A percentile compares a stretch with the other conserved stretches of the same genome.
These are phyloP conservation scores for Ageneiosus marmoratus DNA, from an alignment of 2,113 vertebrate genomes.

Conservation along the genomic window DNA sequence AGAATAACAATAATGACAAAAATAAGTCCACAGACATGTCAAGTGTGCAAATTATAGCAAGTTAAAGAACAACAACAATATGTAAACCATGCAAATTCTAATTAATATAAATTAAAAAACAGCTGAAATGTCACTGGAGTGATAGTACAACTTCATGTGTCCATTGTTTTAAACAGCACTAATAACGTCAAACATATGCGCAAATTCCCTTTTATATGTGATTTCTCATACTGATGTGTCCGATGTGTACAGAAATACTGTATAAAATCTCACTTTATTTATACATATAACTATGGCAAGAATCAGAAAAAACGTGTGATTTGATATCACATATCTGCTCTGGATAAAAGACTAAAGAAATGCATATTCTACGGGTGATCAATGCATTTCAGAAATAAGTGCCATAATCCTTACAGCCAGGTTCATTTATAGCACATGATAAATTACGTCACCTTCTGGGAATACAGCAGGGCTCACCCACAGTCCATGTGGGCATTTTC, in stretches of 20 bases:
- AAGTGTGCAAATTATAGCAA: too few species aligned
- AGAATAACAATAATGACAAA: too few species aligned
- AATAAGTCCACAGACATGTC: too few species aligned
- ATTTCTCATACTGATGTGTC: background rate
- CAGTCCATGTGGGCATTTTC: background rate
- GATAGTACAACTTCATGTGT: background rate
- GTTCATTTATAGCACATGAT: constrained; percentile 46
- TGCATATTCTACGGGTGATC: constrained; percentile 30
- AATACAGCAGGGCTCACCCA: constrained; percentile 3
- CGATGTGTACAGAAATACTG: background rate
- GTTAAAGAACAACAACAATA: too few species aligned
- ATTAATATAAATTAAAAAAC: too few species aligned
- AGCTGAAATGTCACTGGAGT: background rate
- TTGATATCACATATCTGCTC: background rate
- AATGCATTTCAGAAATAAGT: background rate
- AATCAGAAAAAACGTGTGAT: too few species aligned
- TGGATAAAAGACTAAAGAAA: constrained; percentile 18
- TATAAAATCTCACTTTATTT: background rate
- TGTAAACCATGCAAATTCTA: background rate
- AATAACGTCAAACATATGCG: background rate
- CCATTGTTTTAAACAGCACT: background rate
- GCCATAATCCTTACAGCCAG: constrained; percentile 30
- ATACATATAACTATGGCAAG: too few species aligned
- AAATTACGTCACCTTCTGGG: constrained; percentile 31
- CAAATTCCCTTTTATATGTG: background rate